Conservation (phyloP, 2,113 vertebrate genomes). For the Saccopteryx bilineata region DNA sequence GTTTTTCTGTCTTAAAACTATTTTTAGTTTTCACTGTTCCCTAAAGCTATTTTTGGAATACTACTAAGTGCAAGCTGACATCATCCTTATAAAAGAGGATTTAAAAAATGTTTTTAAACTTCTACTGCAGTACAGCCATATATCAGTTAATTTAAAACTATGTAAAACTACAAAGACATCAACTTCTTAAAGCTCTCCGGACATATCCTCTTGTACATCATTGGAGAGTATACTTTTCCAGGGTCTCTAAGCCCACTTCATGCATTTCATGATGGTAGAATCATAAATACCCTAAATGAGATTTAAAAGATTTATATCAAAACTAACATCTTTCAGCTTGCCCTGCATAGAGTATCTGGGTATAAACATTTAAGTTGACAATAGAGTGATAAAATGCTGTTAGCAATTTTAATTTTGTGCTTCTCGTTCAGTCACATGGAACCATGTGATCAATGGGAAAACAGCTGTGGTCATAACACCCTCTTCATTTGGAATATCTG, state of each 20-base stretch:
- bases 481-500: not conserved
- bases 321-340: not conserved
- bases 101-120: not conserved
- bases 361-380: not conserved
- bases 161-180: not conserved
- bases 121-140: not conserved
- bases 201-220: not conserved
- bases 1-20: not conserved
- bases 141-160: not conserved
- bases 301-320: not conserved
- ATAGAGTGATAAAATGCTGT: too few relatives aligned
- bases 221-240: not conserved
- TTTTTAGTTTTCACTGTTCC: not conserved
- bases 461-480: not conserved
- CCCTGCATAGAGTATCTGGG: not conserved
- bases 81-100: rapidly evolving
- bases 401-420: not conserved
- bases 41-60: not conserved
- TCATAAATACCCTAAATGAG: not conserved
- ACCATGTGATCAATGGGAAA: not conserved
- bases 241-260: not conserved
- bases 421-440: not conserved
- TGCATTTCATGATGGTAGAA: not conserved
- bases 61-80: not conserved
- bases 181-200: not conserved